These are phyloP conservation scores for Ceratoteleas bidentatus DNA, from an alignment of 1,140 invertebrate genomes.

Conservation along the genomic window DNA sequence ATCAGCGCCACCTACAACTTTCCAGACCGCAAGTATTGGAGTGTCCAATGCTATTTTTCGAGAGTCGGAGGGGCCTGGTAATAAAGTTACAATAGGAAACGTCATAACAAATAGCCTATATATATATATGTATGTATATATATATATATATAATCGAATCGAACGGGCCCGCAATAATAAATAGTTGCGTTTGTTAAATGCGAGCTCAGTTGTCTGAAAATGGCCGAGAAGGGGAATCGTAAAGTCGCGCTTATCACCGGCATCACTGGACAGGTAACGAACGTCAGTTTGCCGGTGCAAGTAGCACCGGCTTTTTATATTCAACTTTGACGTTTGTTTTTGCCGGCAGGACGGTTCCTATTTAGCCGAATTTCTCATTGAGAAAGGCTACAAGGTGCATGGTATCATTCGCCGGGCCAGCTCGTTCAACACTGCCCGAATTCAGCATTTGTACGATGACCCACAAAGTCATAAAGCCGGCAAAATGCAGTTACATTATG, in stretches of 20 bases:
- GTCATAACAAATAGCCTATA: too few species aligned
- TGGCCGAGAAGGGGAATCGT: slow-evolving; percentile 20
- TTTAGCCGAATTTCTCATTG: slow-evolving; percentile 96
- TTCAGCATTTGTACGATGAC: slow-evolving; percentile 97
- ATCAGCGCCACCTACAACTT: too few species aligned
- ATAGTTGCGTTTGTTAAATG: too few species aligned
- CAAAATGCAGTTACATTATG: slow-evolving; percentile 98
- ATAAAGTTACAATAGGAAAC: too few species aligned
- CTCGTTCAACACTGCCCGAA: slow-evolving; percentile 97
- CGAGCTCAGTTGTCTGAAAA: slow-evolving; percentile 3
- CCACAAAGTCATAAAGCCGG: slow-evolving; percentile 91
- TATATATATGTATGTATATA: too few species aligned
- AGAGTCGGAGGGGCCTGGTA: too few species aligned
- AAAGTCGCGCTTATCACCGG: slow-evolving; percentile 57
- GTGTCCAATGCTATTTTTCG: too few species aligned
- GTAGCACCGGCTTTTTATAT: background rate
- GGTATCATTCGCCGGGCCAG: slow-evolving; percentile 97
- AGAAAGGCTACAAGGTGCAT: slow-evolving; percentile 98
- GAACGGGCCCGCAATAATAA: too few species aligned
- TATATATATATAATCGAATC: too few species aligned
- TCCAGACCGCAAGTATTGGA: too few species aligned
- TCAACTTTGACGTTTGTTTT: slow-evolving; percentile 7
- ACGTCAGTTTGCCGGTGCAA: background rate
- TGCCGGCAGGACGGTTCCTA: slow-evolving; percentile 98
- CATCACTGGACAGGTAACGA: slow-evolving; percentile 46